Conservation (phyloP, 2,797 vertebrate species). For the Eulemur mongoz region DNA sequence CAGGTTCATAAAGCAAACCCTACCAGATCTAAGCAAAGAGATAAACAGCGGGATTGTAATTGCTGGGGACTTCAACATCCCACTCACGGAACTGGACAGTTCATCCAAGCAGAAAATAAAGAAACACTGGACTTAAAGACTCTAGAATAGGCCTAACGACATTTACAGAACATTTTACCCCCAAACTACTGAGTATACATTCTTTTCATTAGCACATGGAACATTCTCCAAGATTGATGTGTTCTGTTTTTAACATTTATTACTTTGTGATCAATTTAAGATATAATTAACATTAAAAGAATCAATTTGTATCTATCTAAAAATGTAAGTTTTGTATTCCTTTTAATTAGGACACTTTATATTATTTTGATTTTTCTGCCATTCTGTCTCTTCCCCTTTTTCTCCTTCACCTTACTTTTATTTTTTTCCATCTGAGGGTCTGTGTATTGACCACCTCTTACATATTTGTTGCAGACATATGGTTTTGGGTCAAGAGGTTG, state of each 20-base stretch:
- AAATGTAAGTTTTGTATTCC: not conserved
- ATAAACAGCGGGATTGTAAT: no score
- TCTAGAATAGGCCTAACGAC: no score
- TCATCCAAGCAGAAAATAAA: no score
- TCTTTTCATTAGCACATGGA: no score
- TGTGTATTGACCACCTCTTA: not conserved
- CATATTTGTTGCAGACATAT: not conserved
- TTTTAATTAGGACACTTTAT: not conserved
- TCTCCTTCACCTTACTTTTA: not conserved
- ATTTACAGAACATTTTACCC: no score
- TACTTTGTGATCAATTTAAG: not conserved
- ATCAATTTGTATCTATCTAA: not conserved
- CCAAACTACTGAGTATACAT: no score
- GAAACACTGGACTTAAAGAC: no score
- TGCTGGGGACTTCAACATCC: no score
- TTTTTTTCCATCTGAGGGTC: not conserved
- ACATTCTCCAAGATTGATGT: not conserved
- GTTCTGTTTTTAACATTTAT: not conserved
- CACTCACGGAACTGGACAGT: no score
- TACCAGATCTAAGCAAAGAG: no score
- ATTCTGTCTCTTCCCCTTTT: not conserved
- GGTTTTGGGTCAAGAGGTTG: not conserved
- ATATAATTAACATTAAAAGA: conserved; percentile 16
- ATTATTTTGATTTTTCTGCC: not conserved
- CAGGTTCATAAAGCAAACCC: no score